Evolutionary conservation across 2,888 invertebrate species (phyloP).

Genomic region (Thereva unica): DNA sequence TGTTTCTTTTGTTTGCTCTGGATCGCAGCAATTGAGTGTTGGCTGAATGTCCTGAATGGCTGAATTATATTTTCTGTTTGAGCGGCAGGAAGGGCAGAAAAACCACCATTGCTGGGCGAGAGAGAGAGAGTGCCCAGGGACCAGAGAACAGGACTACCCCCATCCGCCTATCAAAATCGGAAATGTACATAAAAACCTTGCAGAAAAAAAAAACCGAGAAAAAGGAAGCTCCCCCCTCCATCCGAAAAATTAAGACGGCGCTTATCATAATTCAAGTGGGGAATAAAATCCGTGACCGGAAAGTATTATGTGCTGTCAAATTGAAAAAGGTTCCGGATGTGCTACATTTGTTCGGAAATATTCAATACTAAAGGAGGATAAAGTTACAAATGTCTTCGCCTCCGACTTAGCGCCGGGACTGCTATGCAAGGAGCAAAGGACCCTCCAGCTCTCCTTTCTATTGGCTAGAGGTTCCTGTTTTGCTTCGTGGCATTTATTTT

Average conservation of each 20-base stretch:
- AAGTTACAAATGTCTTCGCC: constrained; percentile 36
- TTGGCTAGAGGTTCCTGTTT: constrained; percentile 21
- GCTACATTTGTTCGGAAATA: constrained; percentile 43
- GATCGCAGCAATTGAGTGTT: no score
- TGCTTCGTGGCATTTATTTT: constrained; percentile 39
- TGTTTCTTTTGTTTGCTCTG: no score
- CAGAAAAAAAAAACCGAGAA: no score
- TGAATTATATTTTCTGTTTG: no score
- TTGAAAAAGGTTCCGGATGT: constrained; percentile 43
- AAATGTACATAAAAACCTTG: no score
- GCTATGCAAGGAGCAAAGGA: no score
- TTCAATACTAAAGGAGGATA: constrained; percentile 37
- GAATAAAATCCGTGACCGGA: constrained; percentile 43
- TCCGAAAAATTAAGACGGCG: constrained; percentile 33
- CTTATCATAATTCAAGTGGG: constrained; percentile 42
- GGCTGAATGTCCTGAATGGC: no score
- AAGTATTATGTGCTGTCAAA: constrained; percentile 42
- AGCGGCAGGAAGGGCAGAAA: no score
- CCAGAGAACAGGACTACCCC: no score
- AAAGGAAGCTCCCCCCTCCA: neutral
- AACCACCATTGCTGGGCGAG: no score
- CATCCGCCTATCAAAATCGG: no score
- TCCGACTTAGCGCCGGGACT: constrained; percentile 3
- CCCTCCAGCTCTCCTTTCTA: neutral
- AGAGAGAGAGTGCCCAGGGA: no score